phyloP scores from a whole-genome alignment of 2,888 invertebrate species.

The Malthinus seriepunctatus region DNA sequence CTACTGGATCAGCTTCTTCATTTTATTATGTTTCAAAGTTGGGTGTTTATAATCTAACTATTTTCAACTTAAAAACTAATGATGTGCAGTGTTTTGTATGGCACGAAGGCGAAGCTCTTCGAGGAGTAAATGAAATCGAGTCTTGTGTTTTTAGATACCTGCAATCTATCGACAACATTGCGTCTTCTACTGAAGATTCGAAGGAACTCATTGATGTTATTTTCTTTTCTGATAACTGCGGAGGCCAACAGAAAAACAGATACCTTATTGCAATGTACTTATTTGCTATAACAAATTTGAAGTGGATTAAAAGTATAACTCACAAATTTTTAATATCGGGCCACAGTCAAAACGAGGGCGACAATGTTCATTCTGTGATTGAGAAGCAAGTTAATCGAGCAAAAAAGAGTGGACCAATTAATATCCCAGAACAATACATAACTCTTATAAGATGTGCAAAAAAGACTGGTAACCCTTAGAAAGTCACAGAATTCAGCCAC shows the following conservation, averaged over 20 bases:
- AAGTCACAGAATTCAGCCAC: not conserved
- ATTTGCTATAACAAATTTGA: not conserved
- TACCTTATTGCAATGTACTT: not conserved
- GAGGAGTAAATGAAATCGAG: constrained; percentile 1
- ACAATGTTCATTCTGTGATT: not conserved
- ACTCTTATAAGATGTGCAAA: not conserved
- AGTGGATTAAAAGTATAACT: not conserved
- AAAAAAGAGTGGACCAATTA: not conserved
- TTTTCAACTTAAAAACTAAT: not conserved
- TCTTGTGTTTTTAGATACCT: not conserved
- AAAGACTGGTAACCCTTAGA: constrained; percentile 1
- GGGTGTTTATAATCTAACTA: not conserved
- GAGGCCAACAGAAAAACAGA: constrained; percentile 1
- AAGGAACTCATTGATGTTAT: constrained; percentile 1
- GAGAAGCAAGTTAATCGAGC: not conserved
- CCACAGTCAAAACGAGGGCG: constrained; percentile 10
- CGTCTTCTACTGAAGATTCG: not conserved
- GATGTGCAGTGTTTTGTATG: not conserved
- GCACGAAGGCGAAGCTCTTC: too few relatives aligned
- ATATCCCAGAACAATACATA: not conserved
- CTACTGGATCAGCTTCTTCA: too few relatives aligned
- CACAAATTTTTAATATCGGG: constrained; percentile 6
- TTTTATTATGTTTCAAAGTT: too few relatives aligned
- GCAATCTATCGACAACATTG: not conserved
- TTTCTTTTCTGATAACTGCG: constrained; percentile 6